Base-by-base conservation (phyloP, 2,113 vertebrate genomes). In the Cinclus cinclus region DNA sequence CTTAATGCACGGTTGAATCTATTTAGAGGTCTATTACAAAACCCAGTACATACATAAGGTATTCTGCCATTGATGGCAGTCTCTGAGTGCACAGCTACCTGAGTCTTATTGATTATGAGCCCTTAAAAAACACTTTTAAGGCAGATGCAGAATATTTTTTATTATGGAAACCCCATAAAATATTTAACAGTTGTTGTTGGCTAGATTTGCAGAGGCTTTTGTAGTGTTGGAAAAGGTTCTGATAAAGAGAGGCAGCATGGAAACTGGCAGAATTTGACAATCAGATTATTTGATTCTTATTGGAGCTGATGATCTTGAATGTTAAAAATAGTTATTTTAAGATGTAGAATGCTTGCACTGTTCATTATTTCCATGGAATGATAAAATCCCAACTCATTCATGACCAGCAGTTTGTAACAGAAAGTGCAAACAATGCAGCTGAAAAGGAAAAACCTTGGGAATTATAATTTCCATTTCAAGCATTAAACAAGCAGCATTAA, bases 81-180 rank as follows among this genome's bases (percentile, higher is more conserved):
- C 53, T 44, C 17, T 62, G 44, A 83, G 28, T 27, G 92, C 75
- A 94, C 30, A 84, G 62, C 7, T 56, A 77, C 7, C 24, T 41
- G 17, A 17, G 12, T 17, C 60, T 76, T 47, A 82, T 65, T 67
- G 33, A 91, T 87, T 37, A 47, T 17, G 52, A 91, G 42, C 8
- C 50, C 44, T 94, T 92, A 76, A 62, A 92, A 94, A 53, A 87
- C 16, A 78, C 67, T 35, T 91, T 78, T 60, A 81, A 96, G 46
- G 63, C 5, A 90, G 33, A 89, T 8, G 19, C 7, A 67, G 33
- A 42, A 33, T 80, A 52, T 64, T 80, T 85, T 86, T 83, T 78
- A n/a, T 80, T 81, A 68, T 47, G 19, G 44, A 87, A 62, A 82
- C 0, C 18, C n/a, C 27, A 79, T 95, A 74, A 92, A 97, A 90